Conservation (phyloP, 2,113 vertebrate species). For the Platysteira castanea region DNA sequence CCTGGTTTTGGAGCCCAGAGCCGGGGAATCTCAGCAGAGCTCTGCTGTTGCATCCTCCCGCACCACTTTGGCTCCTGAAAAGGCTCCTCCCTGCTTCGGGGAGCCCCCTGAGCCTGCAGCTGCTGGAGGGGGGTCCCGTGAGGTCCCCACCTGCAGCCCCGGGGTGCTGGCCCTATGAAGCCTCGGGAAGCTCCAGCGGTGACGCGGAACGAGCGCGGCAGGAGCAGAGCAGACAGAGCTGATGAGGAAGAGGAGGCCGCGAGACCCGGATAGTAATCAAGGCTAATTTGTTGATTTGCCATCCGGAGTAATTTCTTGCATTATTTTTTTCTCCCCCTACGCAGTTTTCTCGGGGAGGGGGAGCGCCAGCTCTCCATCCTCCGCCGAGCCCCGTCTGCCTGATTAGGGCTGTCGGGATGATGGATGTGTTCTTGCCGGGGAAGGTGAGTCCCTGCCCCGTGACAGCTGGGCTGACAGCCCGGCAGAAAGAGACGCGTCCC, state of each 20-base stretch:
- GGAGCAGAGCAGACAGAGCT: background rate
- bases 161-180: background rate
- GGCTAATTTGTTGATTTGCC: constrained; percentile 60
- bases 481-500: constrained; percentile 14
- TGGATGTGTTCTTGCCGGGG: constrained; percentile 37
- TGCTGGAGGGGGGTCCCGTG: background rate
- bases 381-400: constrained; percentile 49
- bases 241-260: background rate
- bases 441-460: constrained; percentile 43
- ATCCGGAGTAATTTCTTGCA: constrained; percentile 10
- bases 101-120: background rate
- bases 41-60: background rate
- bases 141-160: background rate
- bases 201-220: rapidly evolving
- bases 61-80: rapidly evolving
- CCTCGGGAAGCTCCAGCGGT: rapidly evolving
- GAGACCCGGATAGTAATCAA: constrained; percentile 8
- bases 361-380: background rate
- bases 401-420: constrained; percentile 58
- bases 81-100: background rate
- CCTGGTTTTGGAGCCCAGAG: background rate
- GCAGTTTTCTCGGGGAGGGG: background rate
- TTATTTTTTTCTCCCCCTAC: background rate
- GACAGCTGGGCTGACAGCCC: constrained; percentile 42
- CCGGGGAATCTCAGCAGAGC: background rate